These are phyloP conservation scores for Clitarchus hookeri DNA, from an alignment of 2,888 invertebrate genomes.

Conservation along the genomic window DNA sequence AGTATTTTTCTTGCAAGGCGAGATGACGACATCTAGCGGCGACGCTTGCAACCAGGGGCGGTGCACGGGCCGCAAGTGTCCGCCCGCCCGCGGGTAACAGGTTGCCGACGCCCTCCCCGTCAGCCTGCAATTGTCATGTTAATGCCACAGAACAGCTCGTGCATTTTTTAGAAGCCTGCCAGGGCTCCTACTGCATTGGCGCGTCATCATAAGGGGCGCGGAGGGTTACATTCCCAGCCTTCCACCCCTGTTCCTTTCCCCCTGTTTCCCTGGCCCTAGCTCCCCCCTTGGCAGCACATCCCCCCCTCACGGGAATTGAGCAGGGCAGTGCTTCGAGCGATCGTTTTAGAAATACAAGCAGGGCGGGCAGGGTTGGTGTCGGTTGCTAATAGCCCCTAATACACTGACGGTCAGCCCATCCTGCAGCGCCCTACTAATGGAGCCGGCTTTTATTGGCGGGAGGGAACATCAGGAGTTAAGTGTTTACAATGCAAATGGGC, in stretches of 20 bases:
- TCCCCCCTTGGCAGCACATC: too few relatives aligned
- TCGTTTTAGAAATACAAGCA: neutral
- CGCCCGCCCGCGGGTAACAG: neutral
- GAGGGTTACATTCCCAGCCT: neutral
- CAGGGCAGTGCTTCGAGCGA: too few relatives aligned
- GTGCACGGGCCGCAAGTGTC: neutral
- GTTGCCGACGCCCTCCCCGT: neutral
- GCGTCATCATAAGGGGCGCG: neutral
- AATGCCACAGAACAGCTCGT: neutral
- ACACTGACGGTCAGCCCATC: neutral
- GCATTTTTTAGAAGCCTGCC: neutral
- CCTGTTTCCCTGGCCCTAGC: too few relatives aligned
- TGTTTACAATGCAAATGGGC: constrained; percentile 19
- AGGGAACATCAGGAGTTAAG: neutral
- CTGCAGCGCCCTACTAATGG: neutral
- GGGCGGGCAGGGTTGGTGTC: neutral
- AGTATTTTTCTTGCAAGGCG: too few relatives aligned
- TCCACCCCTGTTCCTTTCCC: too few relatives aligned
- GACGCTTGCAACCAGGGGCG: neutral
- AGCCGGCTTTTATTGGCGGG: neutral
- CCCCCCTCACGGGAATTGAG: too few relatives aligned
- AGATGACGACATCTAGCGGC: neutral
- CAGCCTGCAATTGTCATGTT: neutral
- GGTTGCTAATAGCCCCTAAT: constrained; percentile 18
- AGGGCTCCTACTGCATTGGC: neutral